Base-by-base conservation (phyloP, 2,888 invertebrate genomes). In the Stenotaenia linearis region DNA sequence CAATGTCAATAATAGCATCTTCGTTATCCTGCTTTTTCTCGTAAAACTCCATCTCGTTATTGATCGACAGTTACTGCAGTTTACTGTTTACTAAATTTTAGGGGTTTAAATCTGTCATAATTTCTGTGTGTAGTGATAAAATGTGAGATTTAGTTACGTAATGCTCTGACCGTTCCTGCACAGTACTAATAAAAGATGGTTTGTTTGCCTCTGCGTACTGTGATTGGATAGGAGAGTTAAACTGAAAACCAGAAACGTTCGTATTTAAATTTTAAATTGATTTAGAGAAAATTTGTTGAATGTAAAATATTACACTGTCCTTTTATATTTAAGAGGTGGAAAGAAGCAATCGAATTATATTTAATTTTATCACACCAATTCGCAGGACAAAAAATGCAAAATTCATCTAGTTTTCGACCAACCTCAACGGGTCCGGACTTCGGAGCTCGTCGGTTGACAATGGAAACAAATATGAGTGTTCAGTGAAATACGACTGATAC, bases 11-110 rank as follows among this genome's bases (percentile, higher is more conserved):
- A 12, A 69, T 28, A 28, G 69, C 23, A 23, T 69, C 69, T 28
- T 28, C 25, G 1, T 50, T 18, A 21, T n/a, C n/a, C 23, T 4
- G 69, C 15, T 69, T 69, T 69, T 69, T 23, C 10, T 69, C 69
- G 28, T 69, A 69, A 69, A 69, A 69, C 12, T 69, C 69, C 69
- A 69, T 69, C n/a, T n/a, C n/a, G n/a, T n/a, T n/a, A n/a, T n/a
- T n/a, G 50, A 6, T 4, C 21, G 7, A 7, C 18, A 7, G 50
- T 18, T 50, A 50, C 3, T 50, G 50, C 18, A 50, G 50, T 18
- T 50, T 7, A 50, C 18, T 50, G 50, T 50, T 50, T 50, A 50
- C 21, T 0, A n/a, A 50, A 50, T 18, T 18, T 50, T 18, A 3
- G 5, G 21, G n/a, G 18, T 21, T n/a, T n/a, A n/a, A n/a, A n/a